Conservation (phyloP, 2,113 vertebrate species). For the Catharus minimus region DNA sequence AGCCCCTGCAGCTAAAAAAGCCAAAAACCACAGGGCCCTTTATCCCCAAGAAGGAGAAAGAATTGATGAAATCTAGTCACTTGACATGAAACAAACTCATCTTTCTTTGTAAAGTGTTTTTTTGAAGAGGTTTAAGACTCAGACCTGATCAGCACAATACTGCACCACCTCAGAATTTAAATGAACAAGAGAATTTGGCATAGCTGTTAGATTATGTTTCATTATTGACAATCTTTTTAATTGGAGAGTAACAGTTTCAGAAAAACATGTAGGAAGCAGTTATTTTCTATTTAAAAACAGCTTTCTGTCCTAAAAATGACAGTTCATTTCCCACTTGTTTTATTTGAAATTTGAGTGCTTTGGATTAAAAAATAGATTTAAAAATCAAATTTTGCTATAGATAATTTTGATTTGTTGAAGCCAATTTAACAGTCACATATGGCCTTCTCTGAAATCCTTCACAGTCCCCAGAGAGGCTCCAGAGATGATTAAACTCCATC, state of each 20-base stretch:
- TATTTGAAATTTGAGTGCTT: not conserved
- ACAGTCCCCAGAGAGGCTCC: not conserved
- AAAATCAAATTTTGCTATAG: not conserved
- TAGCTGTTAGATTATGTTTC: not conserved
- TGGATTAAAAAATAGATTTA: not conserved
- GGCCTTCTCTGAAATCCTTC: not conserved
- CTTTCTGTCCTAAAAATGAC: not conserved
- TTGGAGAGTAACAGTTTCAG: not conserved
- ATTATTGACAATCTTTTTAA: not conserved
- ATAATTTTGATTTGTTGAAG: not conserved
- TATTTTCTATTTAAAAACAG: not conserved
- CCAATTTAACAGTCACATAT: not conserved
- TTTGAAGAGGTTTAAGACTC: not conserved
- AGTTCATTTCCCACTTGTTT: not conserved
- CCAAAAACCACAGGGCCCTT: not conserved
- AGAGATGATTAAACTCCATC: not conserved
- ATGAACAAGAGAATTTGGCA: not conserved
- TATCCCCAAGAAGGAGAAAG: not conserved
- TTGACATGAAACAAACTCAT: not conserved
- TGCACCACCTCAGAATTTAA: not conserved
- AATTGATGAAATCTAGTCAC: not conserved
- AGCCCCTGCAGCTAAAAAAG: not conserved
- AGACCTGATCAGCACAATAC: not conserved
- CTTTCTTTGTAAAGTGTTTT: not conserved
- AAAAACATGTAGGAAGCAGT: not conserved